These are phyloP conservation scores for Grantiella picta DNA, from an alignment of 2,113 vertebrate species.

Conservation along the genomic window DNA sequence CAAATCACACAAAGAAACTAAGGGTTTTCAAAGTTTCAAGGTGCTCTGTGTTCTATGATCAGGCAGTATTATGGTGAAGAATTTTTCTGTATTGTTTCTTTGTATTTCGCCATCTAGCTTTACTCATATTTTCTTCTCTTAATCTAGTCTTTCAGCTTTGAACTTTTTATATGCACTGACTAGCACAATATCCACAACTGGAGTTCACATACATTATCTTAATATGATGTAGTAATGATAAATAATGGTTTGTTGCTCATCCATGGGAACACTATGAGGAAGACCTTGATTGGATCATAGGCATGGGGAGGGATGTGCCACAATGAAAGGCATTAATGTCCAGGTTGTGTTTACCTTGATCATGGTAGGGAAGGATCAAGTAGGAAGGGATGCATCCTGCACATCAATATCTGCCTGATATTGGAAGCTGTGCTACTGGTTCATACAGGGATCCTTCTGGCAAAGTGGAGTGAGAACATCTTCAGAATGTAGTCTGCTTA, in stretches of 20 bases:
- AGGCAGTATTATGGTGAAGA: background rate
- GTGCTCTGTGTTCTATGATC: accelerated
- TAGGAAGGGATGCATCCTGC: background rate
- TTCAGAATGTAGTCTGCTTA: background rate
- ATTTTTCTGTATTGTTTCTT: background rate
- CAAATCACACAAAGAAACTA: background rate
- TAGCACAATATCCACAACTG: background rate
- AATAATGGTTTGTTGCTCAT: background rate
- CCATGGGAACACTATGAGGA: background rate
- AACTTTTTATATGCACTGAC: background rate
- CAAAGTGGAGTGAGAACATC: background rate
- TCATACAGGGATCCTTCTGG: background rate
- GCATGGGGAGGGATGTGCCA: too few relatives aligned
- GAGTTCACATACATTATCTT: background rate
- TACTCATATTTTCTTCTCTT: background rate
- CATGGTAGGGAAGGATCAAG: background rate
- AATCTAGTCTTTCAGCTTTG: background rate
- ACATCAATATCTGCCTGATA: background rate
- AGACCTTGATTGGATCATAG: background rate
- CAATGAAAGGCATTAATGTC: background rate
- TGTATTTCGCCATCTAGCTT: background rate
- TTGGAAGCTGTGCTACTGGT: background rate
- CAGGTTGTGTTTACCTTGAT: background rate
- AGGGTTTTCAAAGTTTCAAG: background rate
- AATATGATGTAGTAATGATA: background rate